Evolutionary conservation across 2,888 invertebrate genomes (phyloP).

Genomic region (Callimorpha dominula): DNA sequence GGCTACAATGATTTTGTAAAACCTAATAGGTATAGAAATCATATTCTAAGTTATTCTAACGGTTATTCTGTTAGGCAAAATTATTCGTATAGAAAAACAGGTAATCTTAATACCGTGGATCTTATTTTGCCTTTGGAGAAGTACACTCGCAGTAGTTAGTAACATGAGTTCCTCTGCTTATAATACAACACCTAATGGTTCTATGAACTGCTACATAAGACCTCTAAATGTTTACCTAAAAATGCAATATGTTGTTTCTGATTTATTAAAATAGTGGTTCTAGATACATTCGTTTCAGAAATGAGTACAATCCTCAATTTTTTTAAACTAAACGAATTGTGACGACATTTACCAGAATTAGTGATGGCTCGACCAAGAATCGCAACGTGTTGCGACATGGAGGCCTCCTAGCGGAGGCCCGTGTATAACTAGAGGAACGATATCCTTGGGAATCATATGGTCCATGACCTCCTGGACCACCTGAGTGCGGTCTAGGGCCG

Average conservation of each 20-base stretch:
- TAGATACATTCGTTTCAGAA: no score
- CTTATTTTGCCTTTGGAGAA: neutral
- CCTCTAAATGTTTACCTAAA: neutral
- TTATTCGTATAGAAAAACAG: neutral
- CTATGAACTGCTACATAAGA: neutral
- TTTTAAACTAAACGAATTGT: no score
- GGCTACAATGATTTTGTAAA: neutral
- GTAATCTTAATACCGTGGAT: neutral
- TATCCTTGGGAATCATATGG: no score
- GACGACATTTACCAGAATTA: no score
- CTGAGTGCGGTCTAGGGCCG: no score
- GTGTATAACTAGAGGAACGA: no score
- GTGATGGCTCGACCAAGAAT: no score
- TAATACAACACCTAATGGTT: neutral
- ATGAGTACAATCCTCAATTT: no score
- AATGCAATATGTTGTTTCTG: neutral
- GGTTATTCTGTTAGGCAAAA: neutral
- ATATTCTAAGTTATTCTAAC: slow-evolving; percentile 1
- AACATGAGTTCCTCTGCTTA: neutral
- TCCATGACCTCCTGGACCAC: no score
- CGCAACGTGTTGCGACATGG: no score
- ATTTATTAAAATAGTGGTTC: neutral
- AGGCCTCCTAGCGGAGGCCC: no score
- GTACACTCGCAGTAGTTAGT: neutral
- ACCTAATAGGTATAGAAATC: neutral